Base-by-base conservation (phyloP, 2,113 vertebrate genomes). In the Gallinago undulata region DNA sequence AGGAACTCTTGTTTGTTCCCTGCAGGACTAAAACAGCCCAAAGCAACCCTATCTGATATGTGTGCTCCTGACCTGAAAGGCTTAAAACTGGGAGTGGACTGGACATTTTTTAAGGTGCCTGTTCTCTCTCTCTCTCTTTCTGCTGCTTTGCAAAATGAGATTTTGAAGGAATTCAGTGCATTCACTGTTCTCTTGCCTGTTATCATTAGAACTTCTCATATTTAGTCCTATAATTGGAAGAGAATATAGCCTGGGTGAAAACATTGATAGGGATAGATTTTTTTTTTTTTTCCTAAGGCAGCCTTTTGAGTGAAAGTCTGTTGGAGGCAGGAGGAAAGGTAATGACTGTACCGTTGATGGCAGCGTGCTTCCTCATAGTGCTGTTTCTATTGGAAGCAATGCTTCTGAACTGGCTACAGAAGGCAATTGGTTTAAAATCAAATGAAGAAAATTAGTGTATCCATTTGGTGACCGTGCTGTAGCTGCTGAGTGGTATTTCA, bases 11-110 rank as follows among this genome's bases (percentile, higher is more conserved):
- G 18, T 87, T 92, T 94, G 31, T 87, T 86, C 41, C 33, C 77
- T 95, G 48, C 93, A 98, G 97, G 97, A 87, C 82, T 97, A 25
- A 76, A 95, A 76, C 97, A 98, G 79, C 97, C 97, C 11, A 94
- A 84, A 81, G 85, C 84, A 81, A 96, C 91, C 24, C 79, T 98
- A 1, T 80, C 89, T 63, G 88, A 21, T 59, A 82, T 97, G 60
- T 88, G 96, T 47, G 69, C 79, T 83, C 84, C 95, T 88, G 96
- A 97, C 92, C 89, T 97, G 87, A 94, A 97, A 86, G 96, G 93
- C 81, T 90, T 98, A 81, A 98, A 96, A 85, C 73, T 97, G 43
- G 97, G 97, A 79, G 89, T 98, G 80, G 97, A 98, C 80, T 97
- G 97, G 97, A 96, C 66, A 0, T 97, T 95, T 94, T 98, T 98